A percentile compares a stretch with the other conserved stretches of the same genome.
Conservation (phyloP, 2,888 invertebrate genomes). For the Apantesis nais region DNA sequence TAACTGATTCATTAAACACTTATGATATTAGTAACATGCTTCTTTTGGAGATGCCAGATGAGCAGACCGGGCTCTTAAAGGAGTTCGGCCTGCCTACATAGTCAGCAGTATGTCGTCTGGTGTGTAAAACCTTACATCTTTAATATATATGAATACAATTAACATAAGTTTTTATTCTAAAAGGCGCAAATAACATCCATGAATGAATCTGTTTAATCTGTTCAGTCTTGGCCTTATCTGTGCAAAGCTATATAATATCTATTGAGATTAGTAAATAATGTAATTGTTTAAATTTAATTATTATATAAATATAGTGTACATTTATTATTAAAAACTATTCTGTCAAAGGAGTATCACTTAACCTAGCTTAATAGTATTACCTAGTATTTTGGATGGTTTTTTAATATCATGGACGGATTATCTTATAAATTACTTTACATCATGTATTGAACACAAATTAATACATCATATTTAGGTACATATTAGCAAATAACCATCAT, state of each 20-base stretch:
- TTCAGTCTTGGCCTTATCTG: not conserved
- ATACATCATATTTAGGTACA: slow-evolving; percentile 1
- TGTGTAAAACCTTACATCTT: not conserved
- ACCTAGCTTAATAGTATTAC: slow-evolving; percentile 3
- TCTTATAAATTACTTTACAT: slow-evolving; percentile 3
- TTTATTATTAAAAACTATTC: not conserved
- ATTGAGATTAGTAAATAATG: not conserved
- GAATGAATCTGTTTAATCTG: not conserved
- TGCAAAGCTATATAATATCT: not conserved
- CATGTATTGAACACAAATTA: not conserved
- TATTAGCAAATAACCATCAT: not conserved
- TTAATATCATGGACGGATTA: slow-evolving; percentile 7
- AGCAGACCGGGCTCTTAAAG: too few species aligned
- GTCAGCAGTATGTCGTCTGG: too few species aligned
- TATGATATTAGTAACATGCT: not conserved
- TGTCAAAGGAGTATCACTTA: not conserved
- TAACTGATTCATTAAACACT: not conserved
- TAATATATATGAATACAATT: not conserved
- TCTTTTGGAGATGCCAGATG: not conserved
- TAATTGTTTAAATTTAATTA: not conserved
- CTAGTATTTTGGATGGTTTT: not conserved
- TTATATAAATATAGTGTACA: not conserved
- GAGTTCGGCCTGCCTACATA: too few species aligned
- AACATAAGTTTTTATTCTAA: not conserved
- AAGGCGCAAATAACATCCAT: not conserved